These are phyloP conservation scores for Ophion obscuratus DNA, from an alignment of 2,888 invertebrate genomes.

Conservation along the genomic window DNA sequence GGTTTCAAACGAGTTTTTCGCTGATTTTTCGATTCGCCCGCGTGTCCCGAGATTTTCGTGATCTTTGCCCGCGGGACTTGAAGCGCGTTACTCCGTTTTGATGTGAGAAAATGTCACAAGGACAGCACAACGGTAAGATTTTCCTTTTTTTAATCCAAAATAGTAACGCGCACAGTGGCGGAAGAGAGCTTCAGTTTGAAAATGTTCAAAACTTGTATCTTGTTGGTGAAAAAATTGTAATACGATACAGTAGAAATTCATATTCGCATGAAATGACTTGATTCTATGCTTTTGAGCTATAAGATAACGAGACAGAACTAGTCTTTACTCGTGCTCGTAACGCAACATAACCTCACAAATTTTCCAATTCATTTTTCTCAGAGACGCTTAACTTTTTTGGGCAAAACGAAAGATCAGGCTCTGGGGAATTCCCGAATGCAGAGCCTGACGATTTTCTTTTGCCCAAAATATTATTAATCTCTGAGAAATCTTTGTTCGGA, in stretches of 20 bases:
- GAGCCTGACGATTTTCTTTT: background rate
- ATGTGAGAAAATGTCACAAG: conserved; percentile 29
- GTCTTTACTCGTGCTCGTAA: background rate
- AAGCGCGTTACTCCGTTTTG: background rate
- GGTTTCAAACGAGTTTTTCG: conserved; percentile 79
- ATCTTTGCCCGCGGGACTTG: background rate
- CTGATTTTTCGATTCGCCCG: conserved; percentile 67
- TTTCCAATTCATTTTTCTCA: background rate
- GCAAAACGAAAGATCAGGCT: background rate
- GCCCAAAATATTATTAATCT: background rate
- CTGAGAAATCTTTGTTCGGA: background rate
- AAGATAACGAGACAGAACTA: too few relatives aligned
- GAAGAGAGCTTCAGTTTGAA: background rate
- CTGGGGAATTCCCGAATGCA: background rate
- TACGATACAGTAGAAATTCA: background rate
- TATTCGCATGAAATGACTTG: background rate
- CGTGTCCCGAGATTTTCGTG: conserved; percentile 3
- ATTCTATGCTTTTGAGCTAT: background rate
- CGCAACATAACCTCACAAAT: background rate
- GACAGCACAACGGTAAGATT: conserved; percentile 34
- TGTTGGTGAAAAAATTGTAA: background rate
- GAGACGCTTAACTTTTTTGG: background rate
- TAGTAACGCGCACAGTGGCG: background rate
- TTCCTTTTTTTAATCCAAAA: background rate
- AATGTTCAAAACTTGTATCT: background rate